These are phyloP conservation scores for Phragmatobia fuliginosa DNA, from an alignment of 2,888 invertebrate genomes.

Conservation along the genomic window DNA sequence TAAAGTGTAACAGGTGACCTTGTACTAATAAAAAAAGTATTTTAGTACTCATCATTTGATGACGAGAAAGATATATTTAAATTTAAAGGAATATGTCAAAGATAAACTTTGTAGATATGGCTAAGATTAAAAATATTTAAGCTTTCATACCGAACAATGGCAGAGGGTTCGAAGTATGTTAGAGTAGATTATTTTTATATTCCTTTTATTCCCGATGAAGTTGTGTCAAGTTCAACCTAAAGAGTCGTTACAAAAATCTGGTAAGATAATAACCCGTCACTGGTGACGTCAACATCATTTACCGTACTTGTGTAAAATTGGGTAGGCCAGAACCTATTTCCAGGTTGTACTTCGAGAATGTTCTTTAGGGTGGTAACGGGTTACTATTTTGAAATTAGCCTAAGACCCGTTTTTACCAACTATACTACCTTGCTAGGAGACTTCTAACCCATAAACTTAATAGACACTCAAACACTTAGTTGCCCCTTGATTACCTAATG, in stretches of 20 bases:
- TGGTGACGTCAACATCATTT: neutral
- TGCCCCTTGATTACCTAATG: no score
- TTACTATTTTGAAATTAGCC: neutral
- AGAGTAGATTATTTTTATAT: no score
- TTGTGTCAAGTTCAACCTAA: neutral
- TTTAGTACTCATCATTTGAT: neutral
- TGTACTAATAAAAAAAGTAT: slow-evolving; percentile 5
- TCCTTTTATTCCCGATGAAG: neutral
- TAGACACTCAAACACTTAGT: no score
- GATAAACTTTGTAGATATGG: neutral
- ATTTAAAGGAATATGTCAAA: neutral
- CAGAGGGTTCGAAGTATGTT: neutral
- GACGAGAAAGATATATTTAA: neutral
- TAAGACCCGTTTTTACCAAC: no score
- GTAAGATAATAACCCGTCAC: neutral
- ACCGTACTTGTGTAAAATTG: neutral
- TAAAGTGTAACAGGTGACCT: slow-evolving; percentile 11
- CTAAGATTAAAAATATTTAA: slow-evolving; percentile 1
- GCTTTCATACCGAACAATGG: neutral
- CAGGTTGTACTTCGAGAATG: neutral
- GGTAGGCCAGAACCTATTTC: neutral
- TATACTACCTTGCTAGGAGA: no score
- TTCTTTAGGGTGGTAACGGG: neutral
- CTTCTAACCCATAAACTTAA: no score
- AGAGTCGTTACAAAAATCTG: neutral